Percentiles rank a stretch among this genome's conserved stretches.
Conservation (phyloP, 1,140 invertebrate species). For the Tetranychus urticae region DNA sequence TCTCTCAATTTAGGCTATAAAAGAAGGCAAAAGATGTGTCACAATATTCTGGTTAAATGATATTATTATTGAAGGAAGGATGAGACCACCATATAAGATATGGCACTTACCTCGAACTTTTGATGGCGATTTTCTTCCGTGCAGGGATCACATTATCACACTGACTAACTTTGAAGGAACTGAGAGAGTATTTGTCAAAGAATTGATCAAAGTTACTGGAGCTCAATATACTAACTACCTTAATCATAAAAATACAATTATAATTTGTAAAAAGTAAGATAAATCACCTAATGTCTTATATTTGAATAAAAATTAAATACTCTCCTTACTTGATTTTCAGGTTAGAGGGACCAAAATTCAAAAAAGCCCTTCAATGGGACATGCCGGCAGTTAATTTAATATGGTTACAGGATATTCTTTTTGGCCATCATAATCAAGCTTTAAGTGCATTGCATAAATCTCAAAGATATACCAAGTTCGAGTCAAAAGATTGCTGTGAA, state of each 20-base stretch:
- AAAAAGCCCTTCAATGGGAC: conserved; percentile 65
- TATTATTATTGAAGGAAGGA: conserved; percentile 51
- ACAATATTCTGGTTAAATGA: conserved; percentile 86
- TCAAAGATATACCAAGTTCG: conserved; percentile 73
- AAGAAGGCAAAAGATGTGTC: conserved; percentile 59
- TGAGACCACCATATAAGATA: conserved; percentile 69
- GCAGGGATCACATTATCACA: conserved; percentile 32
- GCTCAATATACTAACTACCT: not conserved
- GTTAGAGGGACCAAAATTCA: conserved; percentile 56
- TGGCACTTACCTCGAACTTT: conserved; percentile 67
- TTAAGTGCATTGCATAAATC: conserved; percentile 39
- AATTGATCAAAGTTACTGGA: not conserved
- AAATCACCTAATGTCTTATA: too few relatives aligned
- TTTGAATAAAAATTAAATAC: conserved; percentile 5
- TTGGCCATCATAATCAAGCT: conserved; percentile 53
- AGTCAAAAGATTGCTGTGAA: conserved; percentile 46
- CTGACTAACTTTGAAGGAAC: conserved; percentile 63
- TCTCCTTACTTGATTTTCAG: conserved; percentile 27
- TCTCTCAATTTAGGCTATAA: conserved; percentile 29
- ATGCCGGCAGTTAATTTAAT: conserved; percentile 63
- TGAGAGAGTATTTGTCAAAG: conserved; percentile 43
- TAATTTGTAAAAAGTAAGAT: conserved; percentile 30
- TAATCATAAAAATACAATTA: conserved; percentile 26
- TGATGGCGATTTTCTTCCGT: conserved; percentile 29
- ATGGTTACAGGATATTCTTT: conserved; percentile 77